phyloP scores from a whole-genome alignment of 1,140 invertebrate genomes.

The Zaprionus inermis region DNA sequence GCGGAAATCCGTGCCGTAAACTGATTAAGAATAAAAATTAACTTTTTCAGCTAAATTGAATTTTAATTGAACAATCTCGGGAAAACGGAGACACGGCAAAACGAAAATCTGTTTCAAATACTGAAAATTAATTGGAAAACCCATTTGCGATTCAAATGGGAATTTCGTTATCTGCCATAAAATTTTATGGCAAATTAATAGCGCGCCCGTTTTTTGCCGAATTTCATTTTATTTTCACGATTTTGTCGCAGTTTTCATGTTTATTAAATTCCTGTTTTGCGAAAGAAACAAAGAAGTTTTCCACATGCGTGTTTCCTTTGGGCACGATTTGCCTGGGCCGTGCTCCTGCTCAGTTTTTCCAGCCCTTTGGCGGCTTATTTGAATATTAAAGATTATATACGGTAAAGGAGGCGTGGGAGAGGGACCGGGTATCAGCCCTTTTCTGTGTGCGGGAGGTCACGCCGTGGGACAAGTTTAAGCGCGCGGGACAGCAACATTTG shows the following conservation, averaged over 20 bases:
- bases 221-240: background rate
- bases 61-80: slow-evolving; percentile 8
- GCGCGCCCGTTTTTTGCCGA: background rate
- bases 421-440: background rate
- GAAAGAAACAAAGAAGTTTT: background rate
- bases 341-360: slow-evolving; percentile 6
- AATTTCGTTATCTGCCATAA: slow-evolving; percentile 3
- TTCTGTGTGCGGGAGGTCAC: background rate
- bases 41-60: slow-evolving; percentile 24
- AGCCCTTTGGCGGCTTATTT: slow-evolving; percentile 47
- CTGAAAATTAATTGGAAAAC: slow-evolving; percentile 6
- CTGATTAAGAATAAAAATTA: slow-evolving; percentile 10
- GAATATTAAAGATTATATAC: slow-evolving; percentile 76
- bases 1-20: slow-evolving; percentile 4
- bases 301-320: background rate
- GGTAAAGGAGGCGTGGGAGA: background rate
- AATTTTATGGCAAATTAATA: slow-evolving; percentile 5
- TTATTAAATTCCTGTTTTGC: background rate
- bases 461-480: slow-evolving; percentile 6
- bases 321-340: slow-evolving; percentile 16
- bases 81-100: background rate
- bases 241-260: slow-evolving; percentile 12
- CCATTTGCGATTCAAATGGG: background rate
- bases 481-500: background rate
- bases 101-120: slow-evolving; percentile 1